These are phyloP conservation scores for Yoshiicerus persimilis DNA, from an alignment of 1,140 invertebrate species.

Conservation along the genomic window DNA sequence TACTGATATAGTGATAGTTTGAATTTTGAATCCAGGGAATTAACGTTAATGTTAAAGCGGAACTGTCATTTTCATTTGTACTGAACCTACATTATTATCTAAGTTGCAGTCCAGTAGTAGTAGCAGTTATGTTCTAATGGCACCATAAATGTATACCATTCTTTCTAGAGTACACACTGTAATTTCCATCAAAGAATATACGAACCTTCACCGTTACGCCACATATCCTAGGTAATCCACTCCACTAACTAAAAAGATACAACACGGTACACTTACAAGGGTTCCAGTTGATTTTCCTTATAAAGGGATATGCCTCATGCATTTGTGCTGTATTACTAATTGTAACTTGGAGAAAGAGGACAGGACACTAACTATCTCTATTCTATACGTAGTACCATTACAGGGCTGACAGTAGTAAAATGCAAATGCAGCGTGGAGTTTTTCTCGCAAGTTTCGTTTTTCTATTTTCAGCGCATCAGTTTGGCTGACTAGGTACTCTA, in stretches of 20 bases:
- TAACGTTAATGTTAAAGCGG: neutral
- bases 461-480: neutral
- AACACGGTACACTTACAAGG: neutral
- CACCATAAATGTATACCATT: neutral
- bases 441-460: neutral
- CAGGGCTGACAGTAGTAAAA: neutral
- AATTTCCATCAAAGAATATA: no score
- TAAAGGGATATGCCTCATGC: no score
- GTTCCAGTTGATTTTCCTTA: no score
- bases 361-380: neutral
- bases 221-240: neutral
- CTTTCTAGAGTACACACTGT: no score
- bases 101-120: no score
- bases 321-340: no score
- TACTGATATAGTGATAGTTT: no score
- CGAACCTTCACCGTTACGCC: neutral
- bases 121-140: no score
- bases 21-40: neutral
- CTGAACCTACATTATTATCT: neutral
- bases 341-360: neutral
- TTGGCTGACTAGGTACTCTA: neutral
- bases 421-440: neutral
- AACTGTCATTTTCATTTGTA: neutral
- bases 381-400: neutral
- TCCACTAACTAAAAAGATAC: neutral